Evolutionary conservation across 2,797 vertebrate genomes (phyloP).

Genomic region (Acestrorhynchus altus): DNA sequence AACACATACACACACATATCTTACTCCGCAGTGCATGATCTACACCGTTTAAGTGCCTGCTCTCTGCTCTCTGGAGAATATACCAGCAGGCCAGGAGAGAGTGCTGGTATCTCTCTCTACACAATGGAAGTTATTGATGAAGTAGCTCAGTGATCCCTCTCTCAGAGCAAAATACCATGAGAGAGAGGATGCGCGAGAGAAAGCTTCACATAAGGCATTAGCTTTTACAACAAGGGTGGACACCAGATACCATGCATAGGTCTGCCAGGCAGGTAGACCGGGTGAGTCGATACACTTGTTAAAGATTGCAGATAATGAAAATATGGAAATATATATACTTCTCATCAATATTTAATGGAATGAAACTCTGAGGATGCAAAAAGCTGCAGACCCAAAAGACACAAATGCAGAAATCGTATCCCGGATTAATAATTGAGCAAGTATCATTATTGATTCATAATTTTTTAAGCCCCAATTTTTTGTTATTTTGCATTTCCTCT

Average conservation of each 20-base stretch:
- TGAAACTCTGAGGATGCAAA: slow-evolving; percentile 50
- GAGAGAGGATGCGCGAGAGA: background rate
- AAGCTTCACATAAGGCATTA: background rate
- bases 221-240: slow-evolving; percentile 17
- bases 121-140: slow-evolving; percentile 8
- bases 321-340: slow-evolving; percentile 60
- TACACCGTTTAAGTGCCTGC: slow-evolving; percentile 10
- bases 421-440: slow-evolving; percentile 59
- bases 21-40: background rate
- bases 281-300: slow-evolving; percentile 59
- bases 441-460: slow-evolving; percentile 56
- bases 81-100: background rate
- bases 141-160: background rate
- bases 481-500: slow-evolving; percentile 26
- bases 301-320: slow-evolving; percentile 64
- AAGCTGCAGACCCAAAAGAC: slow-evolving; percentile 46
- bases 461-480: slow-evolving; percentile 32
- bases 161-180: background rate
- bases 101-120: background rate
- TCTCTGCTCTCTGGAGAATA: slow-evolving; percentile 4
- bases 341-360: slow-evolving; percentile 59
- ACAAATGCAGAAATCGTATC: slow-evolving; percentile 56
- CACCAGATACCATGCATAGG: slow-evolving; percentile 30
- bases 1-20: background rate
- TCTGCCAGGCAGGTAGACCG: slow-evolving; percentile 36